These are phyloP conservation scores for Dreissena polymorpha DNA, from an alignment of 1,140 invertebrate genomes.

Conservation along the genomic window DNA sequence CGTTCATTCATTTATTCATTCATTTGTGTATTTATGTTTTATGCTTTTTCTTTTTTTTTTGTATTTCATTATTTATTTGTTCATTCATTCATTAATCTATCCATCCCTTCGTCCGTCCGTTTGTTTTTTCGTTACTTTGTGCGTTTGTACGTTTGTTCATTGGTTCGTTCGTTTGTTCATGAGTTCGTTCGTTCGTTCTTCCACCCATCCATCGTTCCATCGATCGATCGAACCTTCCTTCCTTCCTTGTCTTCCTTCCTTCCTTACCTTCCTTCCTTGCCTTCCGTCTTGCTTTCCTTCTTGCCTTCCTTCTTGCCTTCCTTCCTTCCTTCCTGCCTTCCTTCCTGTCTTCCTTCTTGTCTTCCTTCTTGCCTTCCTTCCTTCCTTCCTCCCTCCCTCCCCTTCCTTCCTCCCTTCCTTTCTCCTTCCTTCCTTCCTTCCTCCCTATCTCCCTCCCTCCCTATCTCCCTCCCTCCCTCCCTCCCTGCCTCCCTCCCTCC, in stretches of 20 bases:
- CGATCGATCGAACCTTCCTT: background rate
- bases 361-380: background rate
- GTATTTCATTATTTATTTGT: too few species aligned
- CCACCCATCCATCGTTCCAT: background rate
- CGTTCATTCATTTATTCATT: too few species aligned
- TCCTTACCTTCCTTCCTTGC: background rate
- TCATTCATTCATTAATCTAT: too few species aligned
- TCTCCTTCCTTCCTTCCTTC: conserved; percentile 12
- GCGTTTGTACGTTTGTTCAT: too few species aligned
- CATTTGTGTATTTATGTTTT: too few species aligned
- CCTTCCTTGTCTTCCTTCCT: background rate
- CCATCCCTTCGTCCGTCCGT: too few species aligned
- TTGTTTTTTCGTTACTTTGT: too few species aligned
- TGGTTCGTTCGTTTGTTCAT: too few species aligned
- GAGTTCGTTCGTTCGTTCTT: too few species aligned
- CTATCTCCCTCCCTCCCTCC: background rate
- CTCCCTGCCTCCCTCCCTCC: conserved; percentile 10
- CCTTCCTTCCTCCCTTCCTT: conserved; percentile 1
- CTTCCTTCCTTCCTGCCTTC: background rate
- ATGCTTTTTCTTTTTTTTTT: too few species aligned
- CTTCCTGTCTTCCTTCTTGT: conserved; percentile 1
- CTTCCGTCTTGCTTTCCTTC: background rate
- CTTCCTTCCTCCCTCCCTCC: background rate
- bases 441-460: conserved; percentile 7
- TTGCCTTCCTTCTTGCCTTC: conserved; percentile 5